phyloP scores from a whole-genome alignment of 2,888 invertebrate species.

The Tetropium fuscum region DNA sequence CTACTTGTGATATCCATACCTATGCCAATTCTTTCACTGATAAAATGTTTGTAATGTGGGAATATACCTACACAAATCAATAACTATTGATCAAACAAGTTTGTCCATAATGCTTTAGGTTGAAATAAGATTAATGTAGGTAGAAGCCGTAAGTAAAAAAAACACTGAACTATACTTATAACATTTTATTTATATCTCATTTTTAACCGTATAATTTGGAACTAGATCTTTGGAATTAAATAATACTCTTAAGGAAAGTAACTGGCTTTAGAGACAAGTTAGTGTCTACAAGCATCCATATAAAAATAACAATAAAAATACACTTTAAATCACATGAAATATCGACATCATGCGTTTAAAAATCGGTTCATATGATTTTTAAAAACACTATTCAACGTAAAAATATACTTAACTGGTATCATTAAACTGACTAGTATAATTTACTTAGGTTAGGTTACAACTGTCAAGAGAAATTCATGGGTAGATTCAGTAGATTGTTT shows the following conservation, averaged over 20 bases:
- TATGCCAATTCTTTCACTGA: no score
- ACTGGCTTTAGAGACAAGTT: slow-evolving; percentile 9
- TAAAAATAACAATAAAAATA: slow-evolving; percentile 8
- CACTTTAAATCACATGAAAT: neutral
- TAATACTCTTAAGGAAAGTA: slow-evolving; percentile 23
- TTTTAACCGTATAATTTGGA: slow-evolving; percentile 9
- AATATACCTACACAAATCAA: neutral
- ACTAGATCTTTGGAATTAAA: slow-evolving; percentile 21
- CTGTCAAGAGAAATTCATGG: no score
- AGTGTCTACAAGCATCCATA: neutral
- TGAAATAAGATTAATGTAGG: no score
- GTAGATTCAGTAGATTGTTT: no score
- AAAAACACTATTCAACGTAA: no score
- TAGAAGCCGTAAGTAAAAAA: neutral
- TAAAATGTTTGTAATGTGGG: no score
- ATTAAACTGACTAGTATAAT: slow-evolving; percentile 13
- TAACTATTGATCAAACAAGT: slow-evolving; percentile 23
- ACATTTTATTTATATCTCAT: slow-evolving; percentile 17
- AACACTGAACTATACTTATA: neutral
- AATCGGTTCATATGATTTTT: no score
- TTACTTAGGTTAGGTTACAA: neutral
- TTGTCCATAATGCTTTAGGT: no score
- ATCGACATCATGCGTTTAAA: no score
- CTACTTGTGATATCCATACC: slow-evolving; percentile 69
- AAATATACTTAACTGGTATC: slow-evolving; percentile 1